These are phyloP conservation scores for Phanerotoma sp. DNA, from an alignment of 2,888 invertebrate species.

Conservation along the genomic window DNA sequence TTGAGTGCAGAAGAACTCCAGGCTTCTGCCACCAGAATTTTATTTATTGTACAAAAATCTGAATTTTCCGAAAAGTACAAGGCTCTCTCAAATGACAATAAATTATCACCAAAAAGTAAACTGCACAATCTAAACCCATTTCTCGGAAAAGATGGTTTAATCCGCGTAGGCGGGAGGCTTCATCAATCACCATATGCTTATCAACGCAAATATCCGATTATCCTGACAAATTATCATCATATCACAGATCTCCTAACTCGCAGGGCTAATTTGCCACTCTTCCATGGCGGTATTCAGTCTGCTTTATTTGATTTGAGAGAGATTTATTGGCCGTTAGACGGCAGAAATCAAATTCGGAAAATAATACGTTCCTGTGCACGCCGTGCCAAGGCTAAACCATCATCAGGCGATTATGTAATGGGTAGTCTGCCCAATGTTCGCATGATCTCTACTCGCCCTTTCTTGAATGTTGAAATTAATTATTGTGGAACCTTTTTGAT, in stretches of 20 bases:
- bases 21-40: too few species aligned
- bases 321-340: slow-evolving; percentile 17
- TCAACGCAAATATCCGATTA: slow-evolving; percentile 20
- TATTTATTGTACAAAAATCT: slow-evolving; percentile 9
- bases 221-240: slow-evolving; percentile 22
- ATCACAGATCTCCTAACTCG: slow-evolving; percentile 24
- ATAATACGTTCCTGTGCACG: slow-evolving; percentile 15
- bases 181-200: slow-evolving; percentile 8
- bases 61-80: slow-evolving; percentile 1
- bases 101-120: slow-evolving; percentile 10
- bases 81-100: neutral
- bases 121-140: slow-evolving; percentile 19
- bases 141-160: slow-evolving; percentile 16
- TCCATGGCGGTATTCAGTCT: slow-evolving; percentile 20
- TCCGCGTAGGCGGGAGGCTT: slow-evolving; percentile 23
- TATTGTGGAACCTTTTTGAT: slow-evolving; percentile 20
- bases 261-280: slow-evolving; percentile 10
- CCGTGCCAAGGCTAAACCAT: slow-evolving; percentile 13
- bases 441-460: slow-evolving; percentile 13
- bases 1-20: too few species aligned
- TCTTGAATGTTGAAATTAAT: slow-evolving; percentile 21
- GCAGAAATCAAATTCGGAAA: slow-evolving; percentile 19
- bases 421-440: slow-evolving; percentile 17
- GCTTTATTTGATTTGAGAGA: slow-evolving; percentile 18
- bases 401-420: slow-evolving; percentile 7